Evolutionary conservation across 2,797 vertebrate genomes (phyloP).

Genomic region (Thripadectes ignobilis): DNA sequence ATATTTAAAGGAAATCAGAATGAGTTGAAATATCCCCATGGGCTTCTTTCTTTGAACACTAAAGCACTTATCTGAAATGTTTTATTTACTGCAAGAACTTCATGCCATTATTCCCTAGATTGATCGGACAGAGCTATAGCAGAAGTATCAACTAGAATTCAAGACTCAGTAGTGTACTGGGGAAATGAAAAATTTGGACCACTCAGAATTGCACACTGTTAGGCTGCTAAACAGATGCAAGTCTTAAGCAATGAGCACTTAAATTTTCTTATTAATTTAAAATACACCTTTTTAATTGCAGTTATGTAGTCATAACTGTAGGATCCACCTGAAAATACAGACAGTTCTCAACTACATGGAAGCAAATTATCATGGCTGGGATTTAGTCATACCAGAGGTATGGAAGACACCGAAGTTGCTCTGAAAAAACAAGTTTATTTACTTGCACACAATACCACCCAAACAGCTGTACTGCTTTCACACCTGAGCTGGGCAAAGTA

Average conservation of each 20-base stretch:
- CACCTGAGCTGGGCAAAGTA: neutral
- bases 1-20: constrained; percentile 2
- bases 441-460: neutral
- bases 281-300: neutral
- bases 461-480: neutral
- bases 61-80: neutral
- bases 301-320: neutral
- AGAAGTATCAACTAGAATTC: neutral
- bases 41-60: neutral
- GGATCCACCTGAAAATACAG: neutral
- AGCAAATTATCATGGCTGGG: neutral
- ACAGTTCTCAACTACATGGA: neutral
- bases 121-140: neutral
- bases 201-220: neutral
- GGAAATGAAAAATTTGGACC: neutral
- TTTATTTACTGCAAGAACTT: constrained; percentile 35
- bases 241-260: neutral
- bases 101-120: neutral
- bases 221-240: neutral
- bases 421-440: neutral
- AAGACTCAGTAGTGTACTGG: neutral
- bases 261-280: neutral
- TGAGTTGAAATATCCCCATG: neutral
- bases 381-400: neutral
- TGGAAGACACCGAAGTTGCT: neutral